phyloP scores from a whole-genome alignment of 1,140 invertebrate species.

The Riptortus pedestris region DNA sequence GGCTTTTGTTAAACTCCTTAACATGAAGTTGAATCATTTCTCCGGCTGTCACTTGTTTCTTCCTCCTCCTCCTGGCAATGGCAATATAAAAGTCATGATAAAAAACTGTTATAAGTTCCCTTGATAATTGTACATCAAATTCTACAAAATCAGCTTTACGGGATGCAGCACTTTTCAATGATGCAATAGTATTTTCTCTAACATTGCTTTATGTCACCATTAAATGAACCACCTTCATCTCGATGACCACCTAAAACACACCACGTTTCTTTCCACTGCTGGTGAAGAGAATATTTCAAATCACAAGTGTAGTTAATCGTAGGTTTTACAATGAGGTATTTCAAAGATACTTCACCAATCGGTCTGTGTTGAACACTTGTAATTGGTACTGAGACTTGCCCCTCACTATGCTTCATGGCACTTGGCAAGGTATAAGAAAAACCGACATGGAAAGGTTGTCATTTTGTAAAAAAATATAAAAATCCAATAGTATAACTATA shows the following conservation, averaged over 20 bases:
- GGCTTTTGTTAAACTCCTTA: slow-evolving; percentile 67
- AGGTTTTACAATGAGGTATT: slow-evolving; percentile 62
- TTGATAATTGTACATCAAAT: slow-evolving; percentile 92
- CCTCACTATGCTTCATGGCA: slow-evolving; percentile 61
- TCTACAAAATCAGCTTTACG: slow-evolving; percentile 91
- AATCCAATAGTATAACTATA: slow-evolving; percentile 60
- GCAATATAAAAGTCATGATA: slow-evolving; percentile 94
- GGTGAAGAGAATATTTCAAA: slow-evolving; percentile 67
- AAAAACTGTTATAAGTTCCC: slow-evolving; percentile 85
- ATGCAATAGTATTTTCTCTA: slow-evolving; percentile 91
- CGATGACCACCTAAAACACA: slow-evolving; percentile 82
- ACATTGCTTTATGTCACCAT: slow-evolving; percentile 49
- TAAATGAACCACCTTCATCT: slow-evolving; percentile 63
- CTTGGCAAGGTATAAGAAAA: slow-evolving; percentile 75
- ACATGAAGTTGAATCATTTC: slow-evolving; percentile 80
- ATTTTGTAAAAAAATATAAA: slow-evolving; percentile 45
- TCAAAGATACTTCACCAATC: slow-evolving; percentile 59
- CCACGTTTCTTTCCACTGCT: slow-evolving; percentile 75
- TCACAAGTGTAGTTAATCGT: slow-evolving; percentile 61
- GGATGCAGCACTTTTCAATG: slow-evolving; percentile 74
- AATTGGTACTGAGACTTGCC: slow-evolving; percentile 69
- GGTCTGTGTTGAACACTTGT: slow-evolving; percentile 75
- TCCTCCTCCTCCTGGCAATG: slow-evolving; percentile 77
- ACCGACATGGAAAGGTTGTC: slow-evolving; percentile 57
- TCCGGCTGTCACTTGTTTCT: slow-evolving; percentile 54